Evolutionary conservation across 2,797 vertebrate genomes (phyloP).

Genomic region (Hoplostethus mediterraneus): DNA sequence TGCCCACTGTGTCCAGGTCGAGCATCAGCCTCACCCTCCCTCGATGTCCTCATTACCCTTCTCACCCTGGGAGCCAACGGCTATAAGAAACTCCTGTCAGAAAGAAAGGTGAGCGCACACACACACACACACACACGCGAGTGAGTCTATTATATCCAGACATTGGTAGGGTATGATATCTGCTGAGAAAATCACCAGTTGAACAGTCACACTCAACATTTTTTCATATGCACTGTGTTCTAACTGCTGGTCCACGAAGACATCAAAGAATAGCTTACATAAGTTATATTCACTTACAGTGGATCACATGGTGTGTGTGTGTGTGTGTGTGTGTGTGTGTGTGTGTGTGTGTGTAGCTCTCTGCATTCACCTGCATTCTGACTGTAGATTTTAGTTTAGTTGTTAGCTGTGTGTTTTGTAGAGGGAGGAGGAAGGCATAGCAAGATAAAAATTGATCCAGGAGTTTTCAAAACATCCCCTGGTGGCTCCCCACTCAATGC

Average conservation of each 20-base stretch:
- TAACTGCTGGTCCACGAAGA: slow-evolving; percentile 21
- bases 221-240: slow-evolving; percentile 6
- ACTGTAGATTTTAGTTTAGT: not conserved
- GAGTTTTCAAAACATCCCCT: slow-evolving; percentile 63
- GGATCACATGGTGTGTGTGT: slow-evolving; percentile 4
- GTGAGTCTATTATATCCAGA: not conserved
- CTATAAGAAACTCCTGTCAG: slow-evolving; percentile 92
- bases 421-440: slow-evolving; percentile 30
- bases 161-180: not conserved
- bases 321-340: too few relatives aligned
- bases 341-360: slow-evolving; percentile 1
- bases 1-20: slow-evolving; percentile 84
- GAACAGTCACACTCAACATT: not conserved
- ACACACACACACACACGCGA: not conserved
- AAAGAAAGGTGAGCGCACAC: slow-evolving; percentile 90
- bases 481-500: slow-evolving; percentile 65
- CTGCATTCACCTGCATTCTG: slow-evolving; percentile 30
- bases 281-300: slow-evolving; percentile 48
- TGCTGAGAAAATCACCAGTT: not conserved
- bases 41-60: slow-evolving; percentile 96
- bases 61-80: slow-evolving; percentile 92
- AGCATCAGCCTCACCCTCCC: slow-evolving; percentile 95
- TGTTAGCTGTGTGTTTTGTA: not conserved
- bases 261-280: slow-evolving; percentile 38
- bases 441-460: slow-evolving; percentile 65